Evolutionary conservation across 2,113 vertebrate genomes (phyloP).

Genomic region (Danio rerio): DNA sequence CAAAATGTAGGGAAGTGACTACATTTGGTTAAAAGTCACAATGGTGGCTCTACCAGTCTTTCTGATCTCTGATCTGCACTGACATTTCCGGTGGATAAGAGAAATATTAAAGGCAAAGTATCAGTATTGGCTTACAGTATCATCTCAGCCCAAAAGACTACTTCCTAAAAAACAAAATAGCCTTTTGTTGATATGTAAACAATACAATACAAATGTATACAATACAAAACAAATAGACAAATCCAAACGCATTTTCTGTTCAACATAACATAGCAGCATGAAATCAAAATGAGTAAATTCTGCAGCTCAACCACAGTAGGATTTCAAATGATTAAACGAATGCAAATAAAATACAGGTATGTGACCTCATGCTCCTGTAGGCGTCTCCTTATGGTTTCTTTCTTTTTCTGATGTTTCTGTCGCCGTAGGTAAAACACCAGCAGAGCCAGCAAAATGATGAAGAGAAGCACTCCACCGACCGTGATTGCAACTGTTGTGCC

Average conservation of each 20-base stretch:
- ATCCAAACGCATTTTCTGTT: neutral
- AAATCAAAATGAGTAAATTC: neutral
- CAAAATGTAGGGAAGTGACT: too few species aligned
- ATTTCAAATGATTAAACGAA: neutral
- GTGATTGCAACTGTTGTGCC: constrained; percentile 86
- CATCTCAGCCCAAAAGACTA: too few species aligned
- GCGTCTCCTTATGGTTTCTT: constrained; percentile 86
- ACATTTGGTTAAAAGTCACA: too few species aligned
- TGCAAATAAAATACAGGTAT: neutral
- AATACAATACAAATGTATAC: too few species aligned
- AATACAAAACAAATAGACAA: too few species aligned
- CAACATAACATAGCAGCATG: neutral
- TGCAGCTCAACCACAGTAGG: neutral
- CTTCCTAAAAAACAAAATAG: neutral
- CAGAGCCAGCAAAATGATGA: constrained; percentile 81
- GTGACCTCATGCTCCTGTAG: constrained; percentile 91
- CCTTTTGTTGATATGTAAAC: neutral
- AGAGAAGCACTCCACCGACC: constrained; percentile 86
- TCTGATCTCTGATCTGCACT: too few species aligned
- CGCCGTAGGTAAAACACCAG: constrained; percentile 83
- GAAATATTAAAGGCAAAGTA: too few species aligned
- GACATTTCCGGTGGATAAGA: too few species aligned
- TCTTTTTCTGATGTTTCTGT: constrained; percentile 85
- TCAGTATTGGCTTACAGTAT: too few species aligned
- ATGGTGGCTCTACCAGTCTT: too few species aligned